A percentile compares a stretch with the other conserved stretches of the same genome.
These are phyloP conservation scores for Alloplasta piceator DNA, from an alignment of 2,888 invertebrate genomes.

Conservation along the genomic window DNA sequence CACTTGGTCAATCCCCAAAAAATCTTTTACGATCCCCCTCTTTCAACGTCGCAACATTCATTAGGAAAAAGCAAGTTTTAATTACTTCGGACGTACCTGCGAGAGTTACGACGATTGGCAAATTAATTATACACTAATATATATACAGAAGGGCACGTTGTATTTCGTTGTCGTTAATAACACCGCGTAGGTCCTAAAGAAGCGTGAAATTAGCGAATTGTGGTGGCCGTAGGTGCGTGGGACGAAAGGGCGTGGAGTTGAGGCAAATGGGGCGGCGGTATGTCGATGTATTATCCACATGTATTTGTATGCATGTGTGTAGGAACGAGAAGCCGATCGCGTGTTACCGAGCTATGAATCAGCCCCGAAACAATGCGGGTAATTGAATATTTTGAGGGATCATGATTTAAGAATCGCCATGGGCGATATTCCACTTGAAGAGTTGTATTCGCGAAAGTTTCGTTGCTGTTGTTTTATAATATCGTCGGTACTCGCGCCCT, in stretches of 20 bases:
- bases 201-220: conserved; percentile 74
- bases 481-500: conserved; percentile 28
- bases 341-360: conserved; percentile 74
- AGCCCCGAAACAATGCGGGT: conserved; percentile 73
- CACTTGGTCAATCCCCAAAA: neutral
- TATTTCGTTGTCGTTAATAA: conserved; percentile 73
- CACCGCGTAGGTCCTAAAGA: conserved; percentile 64
- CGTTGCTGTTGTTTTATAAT: conserved; percentile 48
- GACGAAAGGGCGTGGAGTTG: conserved; percentile 56
- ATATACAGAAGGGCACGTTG: conserved; percentile 36
- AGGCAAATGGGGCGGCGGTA: neutral
- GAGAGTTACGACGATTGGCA: conserved; percentile 63
- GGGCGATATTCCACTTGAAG: conserved; percentile 64
- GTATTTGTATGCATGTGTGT: neutral
- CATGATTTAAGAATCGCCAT: conserved; percentile 75
- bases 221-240: conserved; percentile 55
- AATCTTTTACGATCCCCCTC: neutral
- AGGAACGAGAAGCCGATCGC: conserved; percentile 54
- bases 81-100: conserved; percentile 19
- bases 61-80: neutral
- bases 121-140: conserved; percentile 37
- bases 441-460: conserved; percentile 35
- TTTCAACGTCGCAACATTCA: too few species aligned
- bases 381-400: conserved; percentile 77
- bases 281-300: too few species aligned